phyloP scores from a whole-genome alignment of 2,888 invertebrate species.

The Andrena marginata region DNA sequence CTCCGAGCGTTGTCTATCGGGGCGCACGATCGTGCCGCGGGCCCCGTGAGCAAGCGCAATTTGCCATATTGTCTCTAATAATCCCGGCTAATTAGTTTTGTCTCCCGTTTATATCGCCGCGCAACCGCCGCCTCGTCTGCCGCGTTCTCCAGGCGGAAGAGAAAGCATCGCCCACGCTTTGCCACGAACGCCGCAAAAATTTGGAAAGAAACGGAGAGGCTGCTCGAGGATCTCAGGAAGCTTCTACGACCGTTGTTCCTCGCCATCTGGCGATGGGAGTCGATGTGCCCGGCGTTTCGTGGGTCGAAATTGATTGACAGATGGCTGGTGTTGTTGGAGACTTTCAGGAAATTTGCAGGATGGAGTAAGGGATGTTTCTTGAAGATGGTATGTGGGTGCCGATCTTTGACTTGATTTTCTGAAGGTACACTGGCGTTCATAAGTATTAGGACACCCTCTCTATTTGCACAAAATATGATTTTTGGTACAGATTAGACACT shows the following conservation, averaged over 20 bases:
- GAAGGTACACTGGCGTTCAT: too few species aligned
- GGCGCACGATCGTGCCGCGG: constrained; percentile 73
- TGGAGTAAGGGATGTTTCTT: too few species aligned
- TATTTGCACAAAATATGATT: too few species aligned
- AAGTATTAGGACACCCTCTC: too few species aligned
- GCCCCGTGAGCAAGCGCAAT: constrained; percentile 74
- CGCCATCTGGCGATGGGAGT: neutral
- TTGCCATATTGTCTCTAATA: constrained; percentile 80
- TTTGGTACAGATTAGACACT: too few species aligned
- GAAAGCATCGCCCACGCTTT: constrained; percentile 71
- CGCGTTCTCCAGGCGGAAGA: constrained; percentile 65
- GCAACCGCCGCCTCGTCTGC: constrained; percentile 55
- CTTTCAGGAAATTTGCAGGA: neutral
- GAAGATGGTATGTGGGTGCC: too few species aligned
- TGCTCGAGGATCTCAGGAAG: neutral
- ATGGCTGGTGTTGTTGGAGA: neutral
- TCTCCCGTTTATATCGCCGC: constrained; percentile 70
- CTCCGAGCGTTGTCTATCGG: constrained; percentile 76
- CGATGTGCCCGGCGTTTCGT: neutral
- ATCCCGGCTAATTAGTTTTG: constrained; percentile 78
- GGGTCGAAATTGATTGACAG: too few species aligned
- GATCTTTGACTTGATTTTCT: too few species aligned
- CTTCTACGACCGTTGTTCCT: neutral
- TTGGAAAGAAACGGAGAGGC: constrained; percentile 26
- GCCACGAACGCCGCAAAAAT: constrained; percentile 28